phyloP scores from a whole-genome alignment of 2,797 vertebrate genomes.

The Sebastes matsubarae region DNA sequence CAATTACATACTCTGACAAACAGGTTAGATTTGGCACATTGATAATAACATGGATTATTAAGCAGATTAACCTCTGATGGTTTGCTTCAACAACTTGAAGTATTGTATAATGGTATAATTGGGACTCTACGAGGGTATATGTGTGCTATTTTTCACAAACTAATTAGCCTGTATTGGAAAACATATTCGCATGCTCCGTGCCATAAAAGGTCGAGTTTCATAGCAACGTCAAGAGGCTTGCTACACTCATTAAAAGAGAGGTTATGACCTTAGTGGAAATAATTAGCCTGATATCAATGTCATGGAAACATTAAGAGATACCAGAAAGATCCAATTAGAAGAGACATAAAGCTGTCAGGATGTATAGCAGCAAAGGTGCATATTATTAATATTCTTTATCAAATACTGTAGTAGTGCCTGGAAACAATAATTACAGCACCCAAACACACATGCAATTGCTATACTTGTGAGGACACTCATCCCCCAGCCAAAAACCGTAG shows the following conservation, averaged over 20 bases:
- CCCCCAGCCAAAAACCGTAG: neutral
- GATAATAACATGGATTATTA: neutral
- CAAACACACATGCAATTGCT: neutral
- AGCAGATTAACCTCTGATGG: neutral
- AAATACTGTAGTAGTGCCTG: neutral
- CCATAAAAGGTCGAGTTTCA: conserved; percentile 41
- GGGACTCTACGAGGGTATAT: neutral
- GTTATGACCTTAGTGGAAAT: conserved; percentile 42
- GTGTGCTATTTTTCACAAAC: neutral
- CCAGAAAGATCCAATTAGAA: conserved; percentile 8
- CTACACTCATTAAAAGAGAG: conserved; percentile 24
- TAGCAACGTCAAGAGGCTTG: conserved; percentile 30
- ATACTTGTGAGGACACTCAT: neutral
- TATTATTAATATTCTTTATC: conserved; percentile 9
- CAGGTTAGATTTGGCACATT: neutral
- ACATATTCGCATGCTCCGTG: neutral
- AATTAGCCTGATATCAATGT: conserved; percentile 25
- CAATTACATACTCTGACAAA: neutral
- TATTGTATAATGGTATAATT: neutral
- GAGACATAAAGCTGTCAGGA: neutral
- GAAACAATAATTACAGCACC: neutral
- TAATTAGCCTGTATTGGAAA: conserved; percentile 35
- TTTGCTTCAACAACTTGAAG: neutral
- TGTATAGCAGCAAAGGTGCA: neutral
- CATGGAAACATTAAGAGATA: conserved; percentile 26